These are phyloP conservation scores for Pithecia hirsuta DNA, from an alignment of 2,797 vertebrate genomes.

Conservation along the genomic window DNA sequence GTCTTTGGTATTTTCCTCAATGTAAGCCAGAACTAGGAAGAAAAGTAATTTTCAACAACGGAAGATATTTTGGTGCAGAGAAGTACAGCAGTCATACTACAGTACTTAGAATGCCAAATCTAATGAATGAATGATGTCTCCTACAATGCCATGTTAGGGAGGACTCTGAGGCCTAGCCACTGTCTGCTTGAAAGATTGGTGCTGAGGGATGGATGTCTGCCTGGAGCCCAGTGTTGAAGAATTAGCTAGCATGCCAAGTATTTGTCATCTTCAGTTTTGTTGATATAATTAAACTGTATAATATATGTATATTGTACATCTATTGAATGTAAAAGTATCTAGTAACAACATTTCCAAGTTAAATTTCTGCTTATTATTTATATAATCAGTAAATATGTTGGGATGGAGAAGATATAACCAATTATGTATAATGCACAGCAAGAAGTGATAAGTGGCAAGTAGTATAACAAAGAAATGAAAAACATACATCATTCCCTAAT, in stretches of 20 bases:
- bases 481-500: not conserved
- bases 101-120: not conserved
- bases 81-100: not conserved
- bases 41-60: not conserved
- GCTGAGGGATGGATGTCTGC: not conserved
- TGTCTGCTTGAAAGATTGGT: not conserved
- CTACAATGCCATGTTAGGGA: not conserved
- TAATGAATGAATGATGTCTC: not conserved
- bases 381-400: not conserved
- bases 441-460: not conserved
- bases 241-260: not conserved
- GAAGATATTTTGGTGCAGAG: not conserved
- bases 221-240: not conserved
- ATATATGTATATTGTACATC: not conserved
- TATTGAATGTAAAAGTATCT: not conserved
- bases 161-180: not conserved
- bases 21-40: not conserved
- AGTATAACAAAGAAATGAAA: not conserved
- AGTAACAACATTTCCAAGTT: slow-evolving; percentile 15
- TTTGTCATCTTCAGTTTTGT: not conserved
- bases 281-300: not conserved
- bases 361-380: not conserved
- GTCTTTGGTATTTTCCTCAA: not conserved
- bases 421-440: slow-evolving; percentile 14
- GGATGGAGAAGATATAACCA: not conserved